phyloP scores from a whole-genome alignment of 2,113 vertebrate genomes.

The Dromiciops gliroides region DNA sequence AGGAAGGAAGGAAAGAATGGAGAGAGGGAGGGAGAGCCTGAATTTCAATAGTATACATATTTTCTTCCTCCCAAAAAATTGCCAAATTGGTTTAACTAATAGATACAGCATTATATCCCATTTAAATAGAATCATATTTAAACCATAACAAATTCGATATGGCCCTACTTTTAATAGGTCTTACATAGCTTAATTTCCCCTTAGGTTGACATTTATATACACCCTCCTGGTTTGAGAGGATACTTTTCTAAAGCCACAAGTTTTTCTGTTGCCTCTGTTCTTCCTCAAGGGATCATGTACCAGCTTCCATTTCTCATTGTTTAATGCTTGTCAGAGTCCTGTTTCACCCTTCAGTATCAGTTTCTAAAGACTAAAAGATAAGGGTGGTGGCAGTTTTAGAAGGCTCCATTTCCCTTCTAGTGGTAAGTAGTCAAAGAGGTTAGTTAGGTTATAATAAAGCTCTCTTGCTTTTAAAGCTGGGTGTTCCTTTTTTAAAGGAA shows the following conservation, averaged over 20 bases:
- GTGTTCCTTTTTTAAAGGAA: constrained; percentile 22
- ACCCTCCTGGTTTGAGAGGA: neutral
- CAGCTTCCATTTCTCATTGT: constrained; percentile 60
- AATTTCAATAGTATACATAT: neutral
- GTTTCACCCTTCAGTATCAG: constrained; percentile 60
- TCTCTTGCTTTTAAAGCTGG: neutral
- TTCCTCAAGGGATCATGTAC: constrained; percentile 29
- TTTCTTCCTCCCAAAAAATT: neutral
- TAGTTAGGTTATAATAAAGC: constrained; percentile 58
- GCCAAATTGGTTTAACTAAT: neutral
- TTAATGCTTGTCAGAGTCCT: constrained; percentile 64
- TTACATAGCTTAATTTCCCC: neutral
- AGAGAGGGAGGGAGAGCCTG: neutral
- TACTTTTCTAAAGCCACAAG: constrained; percentile 38
- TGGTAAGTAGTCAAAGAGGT: constrained; percentile 50
- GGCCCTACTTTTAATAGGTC: neutral
- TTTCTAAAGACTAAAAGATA: constrained; percentile 55
- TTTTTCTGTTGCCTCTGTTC: constrained; percentile 46
- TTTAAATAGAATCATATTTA: neutral
- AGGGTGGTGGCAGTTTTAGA: constrained; percentile 58
- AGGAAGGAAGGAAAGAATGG: no score
- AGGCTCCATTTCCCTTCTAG: constrained; percentile 47
- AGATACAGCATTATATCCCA: neutral
- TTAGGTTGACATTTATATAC: constrained; percentile 14
- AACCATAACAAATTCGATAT: neutral